phyloP scores from a whole-genome alignment of 2,113 vertebrate species.

The Varanus salvator region DNA sequence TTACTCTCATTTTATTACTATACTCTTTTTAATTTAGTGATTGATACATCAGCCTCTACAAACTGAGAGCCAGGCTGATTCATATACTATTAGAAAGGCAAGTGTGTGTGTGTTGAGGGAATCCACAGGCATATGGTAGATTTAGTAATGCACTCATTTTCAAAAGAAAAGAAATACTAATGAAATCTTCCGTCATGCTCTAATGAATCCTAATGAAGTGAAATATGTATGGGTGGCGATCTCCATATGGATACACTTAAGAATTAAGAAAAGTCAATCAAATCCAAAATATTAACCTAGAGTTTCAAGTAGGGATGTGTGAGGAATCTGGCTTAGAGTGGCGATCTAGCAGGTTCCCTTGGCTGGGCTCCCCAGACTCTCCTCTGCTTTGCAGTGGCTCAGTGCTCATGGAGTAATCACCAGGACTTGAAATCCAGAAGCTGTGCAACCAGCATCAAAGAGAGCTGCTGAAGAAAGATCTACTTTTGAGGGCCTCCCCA shows the following conservation, averaged over 20 bases:
- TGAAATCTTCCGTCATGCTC: slow-evolving; percentile 66
- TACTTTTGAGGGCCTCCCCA: too few species aligned
- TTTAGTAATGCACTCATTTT: slow-evolving; percentile 75
- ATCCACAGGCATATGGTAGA: slow-evolving; percentile 60
- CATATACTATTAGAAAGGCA: slow-evolving; percentile 68
- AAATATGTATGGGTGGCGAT: slow-evolving; percentile 62
- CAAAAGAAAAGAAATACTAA: slow-evolving; percentile 62
- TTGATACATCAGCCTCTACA: slow-evolving; percentile 74
- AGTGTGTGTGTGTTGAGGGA: background rate
- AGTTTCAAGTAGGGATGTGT: background rate
- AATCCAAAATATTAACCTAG: slow-evolving; percentile 3
- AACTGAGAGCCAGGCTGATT: slow-evolving; percentile 77
- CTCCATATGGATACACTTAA: slow-evolving; percentile 50
- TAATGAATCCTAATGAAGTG: slow-evolving; percentile 69
- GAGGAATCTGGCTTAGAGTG: too few species aligned
- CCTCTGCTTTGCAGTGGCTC: too few species aligned
- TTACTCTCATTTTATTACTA: slow-evolving; percentile 66
- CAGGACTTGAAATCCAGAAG: too few species aligned
- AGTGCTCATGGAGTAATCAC: too few species aligned
- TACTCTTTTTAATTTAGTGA: slow-evolving; percentile 73
- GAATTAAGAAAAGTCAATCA: slow-evolving; percentile 42
- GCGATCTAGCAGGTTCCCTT: too few species aligned
- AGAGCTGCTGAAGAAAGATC: too few species aligned
- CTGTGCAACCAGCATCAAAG: too few species aligned
- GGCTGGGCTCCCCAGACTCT: too few species aligned